phyloP scores from a whole-genome alignment of 2,113 vertebrate species.

The Passer montanus region DNA sequence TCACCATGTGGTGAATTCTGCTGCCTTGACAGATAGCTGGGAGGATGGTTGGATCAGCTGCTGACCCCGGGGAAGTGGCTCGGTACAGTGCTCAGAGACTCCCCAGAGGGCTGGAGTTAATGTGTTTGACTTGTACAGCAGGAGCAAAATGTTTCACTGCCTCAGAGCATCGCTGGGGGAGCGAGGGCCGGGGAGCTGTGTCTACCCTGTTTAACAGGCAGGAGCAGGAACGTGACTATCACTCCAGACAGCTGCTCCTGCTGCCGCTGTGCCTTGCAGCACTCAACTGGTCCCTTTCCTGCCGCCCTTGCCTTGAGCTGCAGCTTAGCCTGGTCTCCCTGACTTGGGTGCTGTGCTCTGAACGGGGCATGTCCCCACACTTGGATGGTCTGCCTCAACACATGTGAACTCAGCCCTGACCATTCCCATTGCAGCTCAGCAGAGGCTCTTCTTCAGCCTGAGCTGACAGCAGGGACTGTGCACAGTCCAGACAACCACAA shows the following conservation, averaged over 20 bases:
- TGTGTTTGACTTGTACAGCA: background rate
- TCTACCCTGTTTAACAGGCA: background rate
- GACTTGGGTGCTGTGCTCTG: too few species aligned
- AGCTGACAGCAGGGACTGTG: background rate
- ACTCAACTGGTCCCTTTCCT: rapidly evolving
- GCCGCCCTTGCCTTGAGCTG: background rate
- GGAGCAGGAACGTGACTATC: background rate
- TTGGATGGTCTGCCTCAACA: too few species aligned
- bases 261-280: background rate
- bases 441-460: background rate
- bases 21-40: background rate
- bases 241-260: background rate
- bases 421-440: background rate
- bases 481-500: background rate
- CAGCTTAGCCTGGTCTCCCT: background rate
- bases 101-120: background rate
- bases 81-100: background rate
- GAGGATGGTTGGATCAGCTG: background rate
- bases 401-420: too few species aligned
- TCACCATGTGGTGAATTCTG: background rate
- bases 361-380: rapidly evolving
- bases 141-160: background rate
- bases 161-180: background rate
- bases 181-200: background rate
- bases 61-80: background rate